A percentile compares a stretch with the other conserved stretches of the same genome.
Conservation (phyloP, 2,113 vertebrate species). For the Taxidea taxus region DNA sequence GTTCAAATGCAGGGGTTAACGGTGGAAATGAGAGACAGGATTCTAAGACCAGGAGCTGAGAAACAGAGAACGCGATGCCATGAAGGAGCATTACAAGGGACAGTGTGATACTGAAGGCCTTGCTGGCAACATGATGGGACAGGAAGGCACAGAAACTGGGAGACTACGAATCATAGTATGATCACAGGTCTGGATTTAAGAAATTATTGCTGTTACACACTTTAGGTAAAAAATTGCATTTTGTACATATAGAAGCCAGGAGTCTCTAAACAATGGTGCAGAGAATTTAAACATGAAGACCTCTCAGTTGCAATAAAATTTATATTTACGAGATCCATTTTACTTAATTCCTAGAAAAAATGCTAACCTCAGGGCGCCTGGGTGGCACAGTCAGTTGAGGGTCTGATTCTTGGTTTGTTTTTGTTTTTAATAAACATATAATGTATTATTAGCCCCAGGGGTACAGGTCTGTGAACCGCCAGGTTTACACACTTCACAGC, state of each 20-base stretch:
- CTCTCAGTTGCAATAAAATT: background rate
- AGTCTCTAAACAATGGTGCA: background rate
- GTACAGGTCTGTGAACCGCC: too few species aligned
- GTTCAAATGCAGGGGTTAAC: background rate
- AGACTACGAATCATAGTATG: too few species aligned
- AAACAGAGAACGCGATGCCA: background rate
- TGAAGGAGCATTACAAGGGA: background rate
- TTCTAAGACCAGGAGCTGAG: background rate
- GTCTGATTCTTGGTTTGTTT: background rate
- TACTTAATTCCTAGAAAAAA: slow-evolving; percentile 55
- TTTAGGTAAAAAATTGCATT: background rate
- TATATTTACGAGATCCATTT: background rate
- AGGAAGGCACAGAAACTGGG: background rate
- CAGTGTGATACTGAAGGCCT: background rate
- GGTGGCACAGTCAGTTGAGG: background rate
- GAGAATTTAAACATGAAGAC: background rate
- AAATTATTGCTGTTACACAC: background rate
- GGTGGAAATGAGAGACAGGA: background rate
- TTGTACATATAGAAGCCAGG: background rate
- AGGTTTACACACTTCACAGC: too few species aligned
- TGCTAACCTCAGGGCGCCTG: background rate
- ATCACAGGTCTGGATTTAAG: background rate
- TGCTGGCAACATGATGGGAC: background rate
- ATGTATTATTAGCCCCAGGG: too few species aligned
- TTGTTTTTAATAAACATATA: too few species aligned